Percentiles rank a stretch among this genome's conserved stretches.
phyloP scores from a whole-genome alignment of 2,797 vertebrate species.

The Cyprinodon diabolis region DNA sequence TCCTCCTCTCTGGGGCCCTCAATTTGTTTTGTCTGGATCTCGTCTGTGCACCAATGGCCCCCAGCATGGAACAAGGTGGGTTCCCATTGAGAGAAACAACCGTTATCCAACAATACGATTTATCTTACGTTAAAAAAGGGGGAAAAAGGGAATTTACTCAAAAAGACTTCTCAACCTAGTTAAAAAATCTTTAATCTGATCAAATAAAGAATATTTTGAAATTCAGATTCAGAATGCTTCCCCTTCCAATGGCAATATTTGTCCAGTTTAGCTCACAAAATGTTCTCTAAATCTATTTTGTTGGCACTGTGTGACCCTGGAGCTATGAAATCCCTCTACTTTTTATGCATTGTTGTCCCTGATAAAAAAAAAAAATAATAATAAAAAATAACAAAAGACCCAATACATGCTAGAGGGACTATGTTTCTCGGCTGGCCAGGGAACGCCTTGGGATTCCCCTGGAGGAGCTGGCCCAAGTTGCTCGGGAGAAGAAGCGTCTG shows the following conservation, averaged over 20 bases:
- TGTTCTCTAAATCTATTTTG: neutral
- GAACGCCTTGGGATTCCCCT: no score
- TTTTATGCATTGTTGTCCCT: neutral
- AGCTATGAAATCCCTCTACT: neutral
- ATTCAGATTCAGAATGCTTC: neutral
- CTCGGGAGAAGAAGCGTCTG: no score
- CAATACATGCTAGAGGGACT: no score
- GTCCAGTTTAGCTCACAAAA: neutral
- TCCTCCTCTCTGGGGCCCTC: constrained; percentile 18
- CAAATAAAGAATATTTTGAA: neutral
- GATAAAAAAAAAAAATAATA: neutral
- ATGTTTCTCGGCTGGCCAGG: no score
- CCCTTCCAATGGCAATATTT: neutral
- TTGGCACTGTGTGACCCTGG: neutral
- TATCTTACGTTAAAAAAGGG: neutral
- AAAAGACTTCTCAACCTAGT: neutral
- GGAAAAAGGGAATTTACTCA: no score
- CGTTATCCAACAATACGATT: neutral
- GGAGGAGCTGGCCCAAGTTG: no score
- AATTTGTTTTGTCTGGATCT: constrained; percentile 30
- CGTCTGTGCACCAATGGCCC: constrained; percentile 8
- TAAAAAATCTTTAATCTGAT: neutral
- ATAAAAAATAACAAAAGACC: no score
- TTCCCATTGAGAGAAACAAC: constrained; percentile 15
- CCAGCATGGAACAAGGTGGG: constrained; percentile 18